These are phyloP conservation scores for Acanthurus tractus DNA, from an alignment of 2,797 vertebrate species.

Conservation along the genomic window DNA sequence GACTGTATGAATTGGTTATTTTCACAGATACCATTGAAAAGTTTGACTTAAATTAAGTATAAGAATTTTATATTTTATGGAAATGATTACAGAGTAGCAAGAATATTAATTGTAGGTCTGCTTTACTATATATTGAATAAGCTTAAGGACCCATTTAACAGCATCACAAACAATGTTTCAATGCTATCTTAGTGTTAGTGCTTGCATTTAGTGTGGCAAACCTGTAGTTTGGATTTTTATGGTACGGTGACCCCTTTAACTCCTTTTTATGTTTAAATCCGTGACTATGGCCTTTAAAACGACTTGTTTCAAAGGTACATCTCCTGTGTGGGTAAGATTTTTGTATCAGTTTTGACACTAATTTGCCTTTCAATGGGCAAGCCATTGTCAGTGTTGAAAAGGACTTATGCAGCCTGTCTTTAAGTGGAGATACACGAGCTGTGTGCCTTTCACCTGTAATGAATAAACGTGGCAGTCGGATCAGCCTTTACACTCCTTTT, in stretches of 20 bases:
- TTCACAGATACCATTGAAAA: slow-evolving; percentile 4
- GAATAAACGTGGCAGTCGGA: slow-evolving; percentile 51
- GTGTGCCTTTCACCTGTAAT: slow-evolving; percentile 31
- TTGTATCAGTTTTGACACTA: neutral
- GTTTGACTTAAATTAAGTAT: slow-evolving; percentile 19
- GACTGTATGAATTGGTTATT: slow-evolving; percentile 22
- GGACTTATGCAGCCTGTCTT: slow-evolving; percentile 1
- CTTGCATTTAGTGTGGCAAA: neutral
- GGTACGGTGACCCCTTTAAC: neutral
- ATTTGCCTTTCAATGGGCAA: neutral
- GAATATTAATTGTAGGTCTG: too few relatives aligned
- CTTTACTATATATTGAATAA: neutral
- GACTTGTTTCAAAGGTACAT: neutral
- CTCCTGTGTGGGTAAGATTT: neutral
- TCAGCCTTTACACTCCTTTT: slow-evolving; percentile 40
- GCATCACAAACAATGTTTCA: neutral
- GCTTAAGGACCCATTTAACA: neutral
- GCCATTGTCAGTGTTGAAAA: neutral
- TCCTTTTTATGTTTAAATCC: neutral
- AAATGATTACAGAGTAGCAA: neutral
- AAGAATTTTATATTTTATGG: neutral
- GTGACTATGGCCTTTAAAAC: neutral
- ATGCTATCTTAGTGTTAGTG: neutral
- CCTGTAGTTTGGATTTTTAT: neutral
- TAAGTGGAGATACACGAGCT: slow-evolving; percentile 19